phyloP scores from a whole-genome alignment of 2,113 vertebrate species.

The Podarcis raffonei region DNA sequence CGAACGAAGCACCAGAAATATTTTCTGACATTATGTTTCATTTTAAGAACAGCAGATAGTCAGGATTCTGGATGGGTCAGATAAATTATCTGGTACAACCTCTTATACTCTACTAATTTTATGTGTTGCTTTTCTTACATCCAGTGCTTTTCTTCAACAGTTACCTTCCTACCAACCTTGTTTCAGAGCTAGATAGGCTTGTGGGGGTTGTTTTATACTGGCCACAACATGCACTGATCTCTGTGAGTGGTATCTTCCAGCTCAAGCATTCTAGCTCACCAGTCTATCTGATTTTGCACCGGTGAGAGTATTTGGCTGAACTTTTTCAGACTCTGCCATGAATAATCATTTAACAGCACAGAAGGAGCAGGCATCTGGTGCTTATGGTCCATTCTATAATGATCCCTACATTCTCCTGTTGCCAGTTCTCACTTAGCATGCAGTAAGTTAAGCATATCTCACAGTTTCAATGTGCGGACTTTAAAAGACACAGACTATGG shows the following conservation, averaged over 20 bases:
- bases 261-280: rapidly evolving
- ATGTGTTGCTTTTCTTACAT: slow-evolving; percentile 44
- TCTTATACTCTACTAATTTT: slow-evolving; percentile 21
- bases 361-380: slow-evolving; percentile 7
- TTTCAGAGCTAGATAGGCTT: background rate
- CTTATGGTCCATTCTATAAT: slow-evolving; percentile 26
- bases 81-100: slow-evolving; percentile 1
- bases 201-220: background rate
- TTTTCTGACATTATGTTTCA: slow-evolving; percentile 33
- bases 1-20: background rate
- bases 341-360: slow-evolving; percentile 8
- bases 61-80: slow-evolving; percentile 30
- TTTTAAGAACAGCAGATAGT: slow-evolving; percentile 47
- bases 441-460: background rate
- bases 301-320: background rate
- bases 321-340: background rate
- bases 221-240: background rate
- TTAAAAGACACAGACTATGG: background rate
- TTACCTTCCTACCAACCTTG: background rate
- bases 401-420: background rate
- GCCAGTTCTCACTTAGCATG: slow-evolving; percentile 9
- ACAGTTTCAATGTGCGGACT: rapidly evolving
- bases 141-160: background rate
- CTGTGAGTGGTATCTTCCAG: background rate
- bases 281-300: rapidly evolving